Conservation (phyloP, 2,797 vertebrate genomes). For the Petrocephalus schoutedeni region DNA sequence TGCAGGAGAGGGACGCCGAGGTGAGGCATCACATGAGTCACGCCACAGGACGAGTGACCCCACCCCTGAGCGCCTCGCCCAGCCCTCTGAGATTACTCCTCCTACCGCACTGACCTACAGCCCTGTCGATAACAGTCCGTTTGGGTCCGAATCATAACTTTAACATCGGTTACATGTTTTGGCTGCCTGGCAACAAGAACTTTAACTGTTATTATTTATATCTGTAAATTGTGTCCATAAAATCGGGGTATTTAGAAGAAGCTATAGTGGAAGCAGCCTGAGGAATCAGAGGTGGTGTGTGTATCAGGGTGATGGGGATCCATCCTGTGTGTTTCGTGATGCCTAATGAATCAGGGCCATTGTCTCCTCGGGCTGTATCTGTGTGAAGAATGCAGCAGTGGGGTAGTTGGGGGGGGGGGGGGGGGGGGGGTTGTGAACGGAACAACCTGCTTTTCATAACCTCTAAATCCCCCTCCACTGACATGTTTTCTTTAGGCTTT, state of each 20-base stretch:
- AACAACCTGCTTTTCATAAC: constrained; percentile 17
- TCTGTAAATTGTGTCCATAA: background rate
- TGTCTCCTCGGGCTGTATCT: constrained; percentile 5
- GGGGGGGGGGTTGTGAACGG: background rate
- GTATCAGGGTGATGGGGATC: background rate
- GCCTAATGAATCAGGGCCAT: constrained; percentile 17
- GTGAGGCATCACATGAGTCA: constrained; percentile 51
- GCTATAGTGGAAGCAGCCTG: background rate
- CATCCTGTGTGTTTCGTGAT: background rate
- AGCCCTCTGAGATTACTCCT: background rate
- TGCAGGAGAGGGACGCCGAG: constrained; percentile 81
- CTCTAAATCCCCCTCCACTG: constrained; percentile 4
- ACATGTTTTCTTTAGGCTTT: constrained; percentile 15
- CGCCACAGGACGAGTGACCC: background rate
- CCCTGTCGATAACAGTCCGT: background rate
- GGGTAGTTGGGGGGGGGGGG: background rate
- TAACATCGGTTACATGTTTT: background rate
- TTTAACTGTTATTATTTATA: background rate
- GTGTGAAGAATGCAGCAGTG: constrained; percentile 12
- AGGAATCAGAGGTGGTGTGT: background rate
- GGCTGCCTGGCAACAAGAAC: background rate
- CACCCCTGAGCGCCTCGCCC: background rate
- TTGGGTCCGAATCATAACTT: background rate
- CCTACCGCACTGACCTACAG: background rate
- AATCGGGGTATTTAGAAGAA: background rate